phyloP scores from a whole-genome alignment of 2,888 invertebrate species.

The Platycheirus albimanus region DNA sequence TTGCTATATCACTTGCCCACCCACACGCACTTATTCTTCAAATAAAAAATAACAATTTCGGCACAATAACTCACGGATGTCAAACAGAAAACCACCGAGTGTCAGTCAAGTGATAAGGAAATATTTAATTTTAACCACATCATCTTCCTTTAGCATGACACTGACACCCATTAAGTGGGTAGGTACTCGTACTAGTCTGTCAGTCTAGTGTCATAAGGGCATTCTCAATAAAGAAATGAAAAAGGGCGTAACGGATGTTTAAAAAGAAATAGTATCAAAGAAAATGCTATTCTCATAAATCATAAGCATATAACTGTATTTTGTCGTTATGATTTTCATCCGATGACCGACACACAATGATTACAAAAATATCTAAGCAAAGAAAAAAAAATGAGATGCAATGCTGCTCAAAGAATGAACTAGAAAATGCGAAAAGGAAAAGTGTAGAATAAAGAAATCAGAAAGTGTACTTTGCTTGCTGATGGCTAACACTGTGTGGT shows the following conservation, averaged over 20 bases:
- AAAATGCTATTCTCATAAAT: too few species aligned
- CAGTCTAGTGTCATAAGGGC: slow-evolving; percentile 32
- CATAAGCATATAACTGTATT: neutral
- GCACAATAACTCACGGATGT: slow-evolving; percentile 57
- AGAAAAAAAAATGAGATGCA: slow-evolving; percentile 56
- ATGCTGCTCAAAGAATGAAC: slow-evolving; percentile 6
- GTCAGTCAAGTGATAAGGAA: slow-evolving; percentile 71
- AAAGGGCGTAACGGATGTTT: slow-evolving; percentile 45
- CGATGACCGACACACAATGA: slow-evolving; percentile 25
- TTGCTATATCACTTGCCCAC: neutral
- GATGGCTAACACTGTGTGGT: neutral
- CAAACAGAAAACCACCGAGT: slow-evolving; percentile 68
- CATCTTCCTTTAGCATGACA: neutral
- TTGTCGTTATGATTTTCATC: slow-evolving; percentile 13
- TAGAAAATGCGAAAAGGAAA: slow-evolving; percentile 32
- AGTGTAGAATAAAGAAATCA: slow-evolving; percentile 48
- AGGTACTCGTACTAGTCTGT: neutral
- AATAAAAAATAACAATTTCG: slow-evolving; percentile 1
- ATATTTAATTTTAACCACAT: slow-evolving; percentile 69
- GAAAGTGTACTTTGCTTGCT: slow-evolving; percentile 5
- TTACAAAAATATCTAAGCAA: neutral
- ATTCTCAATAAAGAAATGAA: slow-evolving; percentile 30
- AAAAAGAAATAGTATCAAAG: slow-evolving; percentile 32
- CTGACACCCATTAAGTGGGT: neutral
- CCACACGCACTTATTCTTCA: neutral